phyloP scores from a whole-genome alignment of 64 coral and sea anemone species.

The Astreopora myriophthalma region DNA sequence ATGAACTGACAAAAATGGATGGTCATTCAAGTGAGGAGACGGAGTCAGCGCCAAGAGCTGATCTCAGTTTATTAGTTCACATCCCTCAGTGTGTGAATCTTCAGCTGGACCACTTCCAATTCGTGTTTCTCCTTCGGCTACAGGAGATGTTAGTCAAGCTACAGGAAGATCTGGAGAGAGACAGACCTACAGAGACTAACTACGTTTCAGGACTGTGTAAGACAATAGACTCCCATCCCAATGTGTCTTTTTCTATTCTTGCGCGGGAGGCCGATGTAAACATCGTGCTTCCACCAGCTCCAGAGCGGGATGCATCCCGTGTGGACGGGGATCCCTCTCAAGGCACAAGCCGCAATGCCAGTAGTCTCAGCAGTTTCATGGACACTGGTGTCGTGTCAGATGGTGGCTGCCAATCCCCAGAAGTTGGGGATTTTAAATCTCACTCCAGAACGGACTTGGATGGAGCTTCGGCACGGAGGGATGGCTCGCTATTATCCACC shows the following conservation, averaged over 20 bases:
- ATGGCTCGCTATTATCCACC: not conserved
- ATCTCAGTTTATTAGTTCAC: constrained; percentile 73
- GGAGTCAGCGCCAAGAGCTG: constrained; percentile 27
- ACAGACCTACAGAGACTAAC: not conserved
- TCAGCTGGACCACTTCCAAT: constrained; percentile 97
- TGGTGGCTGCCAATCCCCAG: constrained; percentile 39
- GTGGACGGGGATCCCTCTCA: not conserved
- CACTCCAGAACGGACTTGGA: not conserved
- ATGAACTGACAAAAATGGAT: constrained; percentile 47
- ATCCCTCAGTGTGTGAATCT: constrained; percentile 61
- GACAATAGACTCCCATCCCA: not conserved
- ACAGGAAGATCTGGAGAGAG: constrained; percentile 55
- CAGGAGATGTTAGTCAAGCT: constrained; percentile 88
- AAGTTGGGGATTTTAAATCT: not conserved
- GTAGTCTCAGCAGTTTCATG: constrained; percentile 76
- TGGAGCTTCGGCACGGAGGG: not conserved
- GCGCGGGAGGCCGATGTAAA: constrained; percentile 74
- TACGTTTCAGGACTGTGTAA: not conserved
- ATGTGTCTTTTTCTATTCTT: constrained; percentile 75
- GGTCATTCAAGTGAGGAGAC: not conserved
- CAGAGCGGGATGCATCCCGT: constrained; percentile 29
- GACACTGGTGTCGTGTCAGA: constrained; percentile 83
- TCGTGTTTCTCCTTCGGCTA: constrained; percentile 87
- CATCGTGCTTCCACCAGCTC: constrained; percentile 79
- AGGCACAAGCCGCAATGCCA: constrained; percentile 48